Evolutionary conservation across 2,888 invertebrate genomes (phyloP).

Genomic region (Apotomis betuletana): DNA sequence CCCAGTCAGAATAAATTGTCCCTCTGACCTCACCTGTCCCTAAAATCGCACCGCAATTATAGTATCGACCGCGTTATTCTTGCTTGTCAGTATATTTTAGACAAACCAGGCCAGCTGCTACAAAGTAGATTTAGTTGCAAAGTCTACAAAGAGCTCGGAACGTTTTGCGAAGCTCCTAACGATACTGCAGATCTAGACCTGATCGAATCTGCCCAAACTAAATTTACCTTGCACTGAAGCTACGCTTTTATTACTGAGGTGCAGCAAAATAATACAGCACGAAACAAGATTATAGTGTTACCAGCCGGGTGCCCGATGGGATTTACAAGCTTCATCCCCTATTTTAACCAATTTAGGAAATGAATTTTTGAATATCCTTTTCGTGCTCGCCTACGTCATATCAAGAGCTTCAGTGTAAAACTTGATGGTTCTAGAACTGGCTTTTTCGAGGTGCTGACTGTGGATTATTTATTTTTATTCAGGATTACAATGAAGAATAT

Average conservation of each 20-base stretch:
- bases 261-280: background rate
- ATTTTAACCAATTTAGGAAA: background rate
- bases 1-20: background rate
- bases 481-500: no score
- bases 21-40: background rate
- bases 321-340: background rate
- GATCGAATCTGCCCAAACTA: slow-evolving; percentile 29
- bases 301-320: background rate
- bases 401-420: no score
- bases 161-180: slow-evolving; percentile 5
- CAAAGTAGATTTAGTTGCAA: slow-evolving; percentile 12
- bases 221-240: slow-evolving; percentile 27
- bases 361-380: background rate
- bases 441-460: no score
- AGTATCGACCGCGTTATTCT: background rate
- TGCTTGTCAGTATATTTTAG: background rate
- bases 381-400: background rate
- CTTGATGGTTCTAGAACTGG: no score
- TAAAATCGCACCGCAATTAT: background rate
- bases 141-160: slow-evolving; percentile 22
- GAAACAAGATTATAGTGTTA: slow-evolving; percentile 8
- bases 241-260: slow-evolving; percentile 5
- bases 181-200: slow-evolving; percentile 13
- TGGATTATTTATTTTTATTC: no score
- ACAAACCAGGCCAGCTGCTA: background rate